Conservation (phyloP, 2,888 invertebrate genomes). For the Cheilosia soror region DNA sequence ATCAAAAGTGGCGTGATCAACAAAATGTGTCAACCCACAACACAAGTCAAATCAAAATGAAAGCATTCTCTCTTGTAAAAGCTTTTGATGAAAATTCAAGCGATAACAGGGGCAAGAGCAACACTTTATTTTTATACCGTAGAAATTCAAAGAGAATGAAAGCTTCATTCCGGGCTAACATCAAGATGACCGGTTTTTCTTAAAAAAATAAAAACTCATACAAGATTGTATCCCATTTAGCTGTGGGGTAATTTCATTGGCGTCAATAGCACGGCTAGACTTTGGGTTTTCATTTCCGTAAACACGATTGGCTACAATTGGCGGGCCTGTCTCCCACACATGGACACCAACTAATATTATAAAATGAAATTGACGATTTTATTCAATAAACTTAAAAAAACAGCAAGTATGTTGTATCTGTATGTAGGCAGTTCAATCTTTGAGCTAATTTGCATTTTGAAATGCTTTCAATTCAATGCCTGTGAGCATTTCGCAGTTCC, state of each 20-base stretch:
- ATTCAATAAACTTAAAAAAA: background rate
- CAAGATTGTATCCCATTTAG: background rate
- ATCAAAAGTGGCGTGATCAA: slow-evolving; percentile 55
- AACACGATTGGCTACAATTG: slow-evolving; percentile 64
- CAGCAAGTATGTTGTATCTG: background rate
- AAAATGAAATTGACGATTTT: background rate
- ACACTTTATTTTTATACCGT: background rate
- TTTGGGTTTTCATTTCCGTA: slow-evolving; percentile 63
- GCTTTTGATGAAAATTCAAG: slow-evolving; percentile 10
- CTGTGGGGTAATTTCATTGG: slow-evolving; percentile 15
- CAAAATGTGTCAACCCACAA: slow-evolving; percentile 10
- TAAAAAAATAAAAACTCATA: slow-evolving; percentile 3
- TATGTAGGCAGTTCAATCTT: too few species aligned
- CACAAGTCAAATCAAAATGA: slow-evolving; percentile 6
- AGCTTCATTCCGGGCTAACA: slow-evolving; percentile 17
- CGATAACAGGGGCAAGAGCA: background rate
- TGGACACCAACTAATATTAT: background rate
- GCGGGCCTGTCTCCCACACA: slow-evolving; percentile 55
- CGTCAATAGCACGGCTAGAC: slow-evolving; percentile 38
- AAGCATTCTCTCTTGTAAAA: slow-evolving; percentile 13
- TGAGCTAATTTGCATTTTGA: too few species aligned
- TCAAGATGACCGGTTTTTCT: slow-evolving; percentile 35
- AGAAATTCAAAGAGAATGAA: slow-evolving; percentile 30
- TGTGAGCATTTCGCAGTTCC: background rate
- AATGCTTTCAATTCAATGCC: too few species aligned